Base-by-base conservation (phyloP, 1,140 invertebrate species). In the Rhysida immarginata region DNA sequence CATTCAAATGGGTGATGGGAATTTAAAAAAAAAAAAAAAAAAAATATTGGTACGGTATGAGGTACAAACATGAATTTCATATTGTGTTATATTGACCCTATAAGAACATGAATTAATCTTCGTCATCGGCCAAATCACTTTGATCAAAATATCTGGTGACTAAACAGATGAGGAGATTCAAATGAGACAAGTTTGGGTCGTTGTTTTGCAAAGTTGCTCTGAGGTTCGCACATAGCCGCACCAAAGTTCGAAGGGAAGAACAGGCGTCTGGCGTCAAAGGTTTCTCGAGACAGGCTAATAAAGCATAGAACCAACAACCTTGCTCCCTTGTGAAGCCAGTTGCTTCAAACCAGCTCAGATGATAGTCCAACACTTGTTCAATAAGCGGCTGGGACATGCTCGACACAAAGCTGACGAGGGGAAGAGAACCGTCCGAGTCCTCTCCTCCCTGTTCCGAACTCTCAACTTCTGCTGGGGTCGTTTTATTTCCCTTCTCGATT, bases 131-230 rank as follows among this genome's bases (percentile, higher is more conserved):
- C 56, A 81, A 65, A 65, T 81, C 79, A 26, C 71, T 67, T 64
- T 81, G 78, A 56, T 75, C 72, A 65, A 80, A 81, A 63, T 79
- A 80, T 58, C 73, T 70, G 41, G 76, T 71, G 20, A 81, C 76
- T 41, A 81, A 61, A 59, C 75, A 78, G 54, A 81, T 79, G 45
- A 81, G 71, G 29, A 80, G 67, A 65, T 80, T 81, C 13, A 78
- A 60, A 16, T 75, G 70, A 20, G 67, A 62, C 2, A 79, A 64
- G 55, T 67, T 61, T 1, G 69, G 64, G 56, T 72, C 65, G 29
- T 74, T 65, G 16, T 63, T 72, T 68, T 77, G 76, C 64, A 76
- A 62, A 46, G 71, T 65, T 5, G 73, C 73, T 55, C 79, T 68
- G 11, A 77, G 68, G 43, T 66, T 61, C 0, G 74, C 74, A 63